Base-by-base conservation (phyloP, 2,888 invertebrate species). In the Cabera pusaria region DNA sequence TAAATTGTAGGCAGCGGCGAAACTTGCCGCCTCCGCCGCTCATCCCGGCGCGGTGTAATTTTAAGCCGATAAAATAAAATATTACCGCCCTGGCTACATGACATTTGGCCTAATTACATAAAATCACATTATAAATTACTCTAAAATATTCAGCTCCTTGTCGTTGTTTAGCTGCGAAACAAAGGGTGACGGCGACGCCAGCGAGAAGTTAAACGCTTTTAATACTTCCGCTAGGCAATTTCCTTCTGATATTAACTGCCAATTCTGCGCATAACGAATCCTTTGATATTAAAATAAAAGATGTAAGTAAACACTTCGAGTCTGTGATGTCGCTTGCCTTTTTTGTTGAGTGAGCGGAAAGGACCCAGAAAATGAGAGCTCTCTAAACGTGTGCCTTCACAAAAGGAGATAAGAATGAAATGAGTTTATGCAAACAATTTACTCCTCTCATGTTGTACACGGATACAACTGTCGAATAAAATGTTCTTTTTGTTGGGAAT, bases 1-100 rank as follows among this genome's bases (percentile, higher is more conserved):
- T 88, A 88, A 87, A 88, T 88, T 78, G 68, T 66, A 63, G 63
- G 58, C 69, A 77, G 76, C 72, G 72, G 68, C 65, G 56, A 75
- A 86, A 83, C 81, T 85, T 80, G 64, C 75, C 74, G 75, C 73
- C 76, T 67, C 64, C 65, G 59, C 70, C 63, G 72, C 81, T 80
- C 82, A 79, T 81, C 83, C 72, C 64, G 51, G 57, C 65, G 56
- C 53, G 56, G 67, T 76, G 74, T 79, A 79, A 84, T 84, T 79
- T 80, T 73, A 79, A 79, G 76, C 73, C 75, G 83, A 86, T 87
- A 83, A 83, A 85, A 85, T 85, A 83, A 83, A 85, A 85, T 83
- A 81, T 77, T 71, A 77, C 74, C 72, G 65, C 60, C 64, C 57
- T 56, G 64, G 72, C 68, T 67, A 68, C 62, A 71, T 70, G 72